Conservation (phyloP, 2,797 vertebrate species). For the Arctocebus calabarensis region DNA sequence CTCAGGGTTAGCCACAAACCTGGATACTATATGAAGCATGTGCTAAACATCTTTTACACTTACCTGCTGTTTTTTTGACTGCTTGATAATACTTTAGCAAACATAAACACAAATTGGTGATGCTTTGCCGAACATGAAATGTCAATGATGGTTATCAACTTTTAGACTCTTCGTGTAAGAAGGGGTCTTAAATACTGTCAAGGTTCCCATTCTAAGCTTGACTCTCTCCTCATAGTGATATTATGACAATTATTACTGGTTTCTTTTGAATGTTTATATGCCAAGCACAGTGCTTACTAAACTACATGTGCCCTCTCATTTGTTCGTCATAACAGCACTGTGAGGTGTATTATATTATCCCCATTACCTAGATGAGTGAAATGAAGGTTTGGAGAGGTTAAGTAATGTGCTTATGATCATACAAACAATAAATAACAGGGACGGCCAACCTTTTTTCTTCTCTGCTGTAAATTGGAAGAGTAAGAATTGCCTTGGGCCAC, state of each 20-base stretch:
- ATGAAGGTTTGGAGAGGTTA: background rate
- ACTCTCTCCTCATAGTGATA: conserved; percentile 9
- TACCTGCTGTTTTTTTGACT: background rate
- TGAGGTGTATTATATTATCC: background rate
- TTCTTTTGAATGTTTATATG: background rate
- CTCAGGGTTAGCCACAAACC: conserved; percentile 25
- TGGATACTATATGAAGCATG: background rate
- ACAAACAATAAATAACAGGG: background rate
- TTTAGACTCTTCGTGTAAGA: background rate
- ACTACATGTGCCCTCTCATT: background rate
- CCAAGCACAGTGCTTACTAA: background rate
- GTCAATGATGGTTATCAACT: background rate
- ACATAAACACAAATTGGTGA: background rate
- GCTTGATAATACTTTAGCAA: conserved; percentile 2
- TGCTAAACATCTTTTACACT: background rate
- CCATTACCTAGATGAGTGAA: background rate
- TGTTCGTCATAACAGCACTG: background rate
- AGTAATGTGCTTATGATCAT: background rate
- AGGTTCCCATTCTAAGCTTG: background rate
- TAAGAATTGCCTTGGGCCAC: too few relatives aligned
- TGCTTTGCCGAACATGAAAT: background rate
- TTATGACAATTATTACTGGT: background rate
- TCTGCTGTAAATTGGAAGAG: too few relatives aligned
- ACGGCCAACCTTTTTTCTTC: too few relatives aligned
- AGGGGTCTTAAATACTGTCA: background rate